Evolutionary conservation across 2,888 invertebrate genomes (phyloP), one percentile per base, ranked within the genome.

Genomic region (Xanthostigma xanthostigma): DNA sequence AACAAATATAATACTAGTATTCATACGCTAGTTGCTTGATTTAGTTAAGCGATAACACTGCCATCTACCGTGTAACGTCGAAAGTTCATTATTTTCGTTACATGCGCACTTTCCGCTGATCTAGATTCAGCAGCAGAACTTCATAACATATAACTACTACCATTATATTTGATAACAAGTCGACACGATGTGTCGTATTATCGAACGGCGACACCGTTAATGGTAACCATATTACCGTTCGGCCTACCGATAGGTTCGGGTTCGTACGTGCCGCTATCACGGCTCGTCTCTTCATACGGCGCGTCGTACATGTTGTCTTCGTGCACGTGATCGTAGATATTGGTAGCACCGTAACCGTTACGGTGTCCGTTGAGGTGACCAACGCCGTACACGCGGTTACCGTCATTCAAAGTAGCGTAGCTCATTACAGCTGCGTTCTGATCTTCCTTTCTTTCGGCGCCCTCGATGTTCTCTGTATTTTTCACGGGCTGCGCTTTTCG

Each of bases 381-480:
- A 55, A 86, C 87, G 46, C 57, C 51, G 36, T 57, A 52, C 6
- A 27, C 27, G 17, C 56, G 53, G 54, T 78, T 80, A 6, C 73
- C 73, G 55, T 86, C 87, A 63, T 84, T 87, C 1, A 89, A 67
- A 1, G 85, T 86, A 17, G 89, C 84, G 62, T 89, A 90, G 45
- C 88, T 89, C 87, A 89, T 89, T 0, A 89, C 89, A 0, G 89
- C 87, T 0, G 89, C 88, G 61, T 81, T 88, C 59, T 86, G 81
- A 61, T 89, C 88, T 63, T 89, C 89, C 60, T 89, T 89, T 12
- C 85, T 71, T 59, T 89, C 86, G 1, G 88, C 89, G 1, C 85
- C 86, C 68, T 88, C 86, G 40, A 90, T 79, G 63, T 90, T 90
- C 63, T 89, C 89, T 0, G 89, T 88, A 62, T 89, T 89, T 63